Conservation (phyloP, 64 coral and sea anemone genomes). For the Anthopleura sola region DNA sequence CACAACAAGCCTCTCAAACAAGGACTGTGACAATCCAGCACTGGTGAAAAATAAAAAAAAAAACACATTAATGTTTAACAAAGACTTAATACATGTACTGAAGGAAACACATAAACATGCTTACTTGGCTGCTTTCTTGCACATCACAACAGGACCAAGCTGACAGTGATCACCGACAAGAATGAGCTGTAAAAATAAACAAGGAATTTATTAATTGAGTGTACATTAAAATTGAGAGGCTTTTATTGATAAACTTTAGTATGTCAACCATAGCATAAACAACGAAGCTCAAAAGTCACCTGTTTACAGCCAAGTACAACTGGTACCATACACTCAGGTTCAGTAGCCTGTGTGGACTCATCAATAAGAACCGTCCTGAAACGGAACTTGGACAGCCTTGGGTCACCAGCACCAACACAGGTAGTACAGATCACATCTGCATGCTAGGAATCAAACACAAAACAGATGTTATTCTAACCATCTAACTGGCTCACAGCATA, state of each 20-base stretch:
- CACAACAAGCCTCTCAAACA: slow-evolving; percentile 98
- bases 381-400: slow-evolving; percentile 94
- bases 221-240: background rate
- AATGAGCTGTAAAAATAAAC: slow-evolving; percentile 66
- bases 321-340: slow-evolving; percentile 99
- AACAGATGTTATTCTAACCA: background rate
- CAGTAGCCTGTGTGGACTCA: slow-evolving; percentile 96
- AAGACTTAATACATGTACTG: too few relatives aligned
- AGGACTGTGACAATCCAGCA: slow-evolving; percentile 95
- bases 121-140: slow-evolving; percentile 99
- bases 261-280: too few relatives aligned
- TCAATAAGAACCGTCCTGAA: slow-evolving; percentile 97
- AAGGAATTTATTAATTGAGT: background rate
- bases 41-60: slow-evolving; percentile 26
- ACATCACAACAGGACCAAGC: slow-evolving; percentile 97
- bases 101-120: background rate
- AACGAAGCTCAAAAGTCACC: background rate
- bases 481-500: background rate
- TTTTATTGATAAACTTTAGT: too few relatives aligned
- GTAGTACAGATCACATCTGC: slow-evolving; percentile 99
- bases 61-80: background rate
- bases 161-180: slow-evolving; percentile 99
- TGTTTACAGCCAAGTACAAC: slow-evolving; percentile 96
- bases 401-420: slow-evolving; percentile 97
- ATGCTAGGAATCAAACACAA: slow-evolving; percentile 41